Conservation (phyloP, 2,888 invertebrate species). For the Torymus texanus region DNA sequence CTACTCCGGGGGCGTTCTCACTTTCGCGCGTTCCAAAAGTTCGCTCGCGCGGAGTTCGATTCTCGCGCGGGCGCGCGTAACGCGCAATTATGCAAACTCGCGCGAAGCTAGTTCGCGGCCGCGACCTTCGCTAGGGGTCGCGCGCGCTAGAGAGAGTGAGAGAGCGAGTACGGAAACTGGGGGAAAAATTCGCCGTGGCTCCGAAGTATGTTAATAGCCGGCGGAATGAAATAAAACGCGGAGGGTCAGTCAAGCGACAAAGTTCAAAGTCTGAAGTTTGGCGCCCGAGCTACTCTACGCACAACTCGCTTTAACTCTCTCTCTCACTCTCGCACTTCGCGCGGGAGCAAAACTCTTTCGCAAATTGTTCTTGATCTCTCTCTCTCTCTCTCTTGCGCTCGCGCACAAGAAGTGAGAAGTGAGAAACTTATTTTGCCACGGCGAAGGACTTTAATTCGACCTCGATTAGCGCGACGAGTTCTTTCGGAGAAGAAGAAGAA, state of each 20-base stretch:
- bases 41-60: conserved; percentile 56
- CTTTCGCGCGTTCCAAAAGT: conserved; percentile 59
- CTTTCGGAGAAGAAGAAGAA: background rate
- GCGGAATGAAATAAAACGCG: conserved; percentile 70
- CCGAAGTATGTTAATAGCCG: conserved; percentile 73
- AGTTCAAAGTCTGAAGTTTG: conserved; percentile 73
- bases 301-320: conserved; percentile 11
- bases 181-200: conserved; percentile 63
- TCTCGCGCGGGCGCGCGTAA: conserved; percentile 51
- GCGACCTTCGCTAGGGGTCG: conserved; percentile 36
- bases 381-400: background rate
- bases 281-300: conserved; percentile 42
- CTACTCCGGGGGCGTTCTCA: conserved; percentile 38
- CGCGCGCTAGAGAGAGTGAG: conserved; percentile 35
- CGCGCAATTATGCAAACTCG: conserved; percentile 68
- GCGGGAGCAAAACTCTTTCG: conserved; percentile 41
- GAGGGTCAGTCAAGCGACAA: conserved; percentile 67
- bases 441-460: conserved; percentile 37
- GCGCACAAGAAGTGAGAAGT: background rate
- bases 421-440: conserved; percentile 45
- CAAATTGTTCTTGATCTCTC: conserved; percentile 50
- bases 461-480: conserved; percentile 34
- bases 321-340: background rate
- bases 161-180: conserved; percentile 57
- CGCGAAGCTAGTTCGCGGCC: conserved; percentile 52